Conservation (phyloP, 2,797 vertebrate genomes). For the Hydrophis major region DNA sequence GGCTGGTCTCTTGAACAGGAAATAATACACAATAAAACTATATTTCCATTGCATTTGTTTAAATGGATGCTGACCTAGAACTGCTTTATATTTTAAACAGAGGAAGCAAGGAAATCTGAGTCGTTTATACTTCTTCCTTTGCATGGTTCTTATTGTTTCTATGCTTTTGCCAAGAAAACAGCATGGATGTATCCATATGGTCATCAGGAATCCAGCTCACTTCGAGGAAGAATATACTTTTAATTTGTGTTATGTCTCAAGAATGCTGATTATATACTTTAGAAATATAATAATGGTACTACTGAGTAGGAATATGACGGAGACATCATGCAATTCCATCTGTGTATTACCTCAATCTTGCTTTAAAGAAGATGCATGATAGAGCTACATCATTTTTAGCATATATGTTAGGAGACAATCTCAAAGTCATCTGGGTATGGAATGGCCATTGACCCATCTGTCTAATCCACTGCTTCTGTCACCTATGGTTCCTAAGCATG, state of each 20-base stretch:
- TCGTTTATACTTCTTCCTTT: not conserved
- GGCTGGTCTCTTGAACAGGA: not conserved
- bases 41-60: not conserved
- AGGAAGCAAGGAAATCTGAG: not conserved
- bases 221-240: not conserved
- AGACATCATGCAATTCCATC: not conserved
- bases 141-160: not conserved
- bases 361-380: not conserved
- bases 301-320: not conserved
- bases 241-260: not conserved
- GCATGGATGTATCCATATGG: not conserved
- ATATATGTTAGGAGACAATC: no score
- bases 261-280: not conserved
- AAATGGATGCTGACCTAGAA: not conserved
- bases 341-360: not conserved
- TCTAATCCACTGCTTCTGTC: not conserved
- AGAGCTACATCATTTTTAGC: not conserved
- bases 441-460: not conserved
- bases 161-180: not conserved
- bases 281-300: not conserved
- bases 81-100: not conserved
- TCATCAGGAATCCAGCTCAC: not conserved
- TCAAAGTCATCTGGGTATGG: not conserved
- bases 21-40: not conserved
- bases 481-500: not conserved